Evolutionary conservation across 2,113 vertebrate species (phyloP), one percentile per base, ranked within the genome.

Genomic region (Callionymus lyra): DNA sequence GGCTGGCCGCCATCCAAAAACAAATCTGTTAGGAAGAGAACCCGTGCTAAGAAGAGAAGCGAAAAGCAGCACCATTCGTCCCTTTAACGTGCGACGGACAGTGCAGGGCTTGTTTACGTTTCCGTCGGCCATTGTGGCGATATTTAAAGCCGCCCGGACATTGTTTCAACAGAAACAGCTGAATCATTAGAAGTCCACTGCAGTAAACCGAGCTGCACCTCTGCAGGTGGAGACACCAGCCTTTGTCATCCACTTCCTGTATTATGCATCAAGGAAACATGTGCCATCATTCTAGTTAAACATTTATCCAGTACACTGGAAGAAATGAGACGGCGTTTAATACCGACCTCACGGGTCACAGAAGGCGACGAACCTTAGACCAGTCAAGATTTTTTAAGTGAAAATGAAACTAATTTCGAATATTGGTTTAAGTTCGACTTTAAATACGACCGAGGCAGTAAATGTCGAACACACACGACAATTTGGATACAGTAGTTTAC

Each of bases 171-270:
- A 69, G 72, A 77, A 86, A 82, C 12, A 56, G 80, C 83, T 85
- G 83, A 87, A 82, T 85, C 82, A 84, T 84, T 79, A 77, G 74
- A 84, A 80, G 56, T 66, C 71, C 59, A 70, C 74, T 72, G 78
- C 79, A 65, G 72, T 65, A 69, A 63, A 67, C 57, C 53, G 59
- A 61, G 38, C 58, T 57, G 38, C 53, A 57, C 54, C 49, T 48
- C 52, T 3, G 38, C 64, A 75, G 66, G 62, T 76, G 65, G 56
- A 31, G 62, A 53, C 45, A 46, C 54, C 39, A 34, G 31, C 32
- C 35, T 12, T n/a, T 27, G 21, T 27, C 21, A 27, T n/a, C n/a
- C n/a, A 27, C 21, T 27, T 27, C 21, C 21, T 27, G 21, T 27
- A 27, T 27, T 5, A 27, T 27, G 4, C 21, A 27, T 27, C 4